Evolutionary conservation across 2,113 vertebrate genomes (phyloP).

Genomic region (Bujurquina vittata): DNA sequence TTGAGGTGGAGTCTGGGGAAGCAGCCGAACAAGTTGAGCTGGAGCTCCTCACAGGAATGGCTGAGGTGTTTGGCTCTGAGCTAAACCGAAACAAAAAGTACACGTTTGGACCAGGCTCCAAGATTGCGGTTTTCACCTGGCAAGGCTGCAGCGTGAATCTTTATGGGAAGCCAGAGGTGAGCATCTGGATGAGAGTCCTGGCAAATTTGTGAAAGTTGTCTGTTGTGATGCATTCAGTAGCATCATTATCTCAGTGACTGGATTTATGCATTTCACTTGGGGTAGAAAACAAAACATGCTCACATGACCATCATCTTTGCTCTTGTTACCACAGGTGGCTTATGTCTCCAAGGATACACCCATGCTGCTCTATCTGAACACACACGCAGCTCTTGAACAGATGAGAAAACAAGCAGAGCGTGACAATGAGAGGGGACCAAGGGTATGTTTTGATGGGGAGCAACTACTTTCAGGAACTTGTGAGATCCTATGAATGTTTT

Average conservation of each 20-base stretch:
- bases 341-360: slow-evolving; percentile 96
- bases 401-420: slow-evolving; percentile 95
- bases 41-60: slow-evolving; percentile 92
- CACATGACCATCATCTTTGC: neutral
- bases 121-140: slow-evolving; percentile 98
- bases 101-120: slow-evolving; percentile 91
- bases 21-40: slow-evolving; percentile 85
- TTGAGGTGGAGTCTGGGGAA: slow-evolving; percentile 92
- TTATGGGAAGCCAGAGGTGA: slow-evolving; percentile 90
- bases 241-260: neutral
- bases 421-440: slow-evolving; percentile 93
- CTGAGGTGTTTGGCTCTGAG: slow-evolving; percentile 95
- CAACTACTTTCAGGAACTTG: neutral
- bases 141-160: slow-evolving; percentile 93
- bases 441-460: slow-evolving; percentile 67
- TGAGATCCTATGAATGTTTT: neutral
- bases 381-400: slow-evolving; percentile 95
- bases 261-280: neutral
- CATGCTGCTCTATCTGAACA: slow-evolving; percentile 97
- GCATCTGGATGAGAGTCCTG: neutral
- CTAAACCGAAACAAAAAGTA: slow-evolving; percentile 97
- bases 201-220: neutral
- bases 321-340: slow-evolving; percentile 79
- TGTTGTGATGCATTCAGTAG: neutral
- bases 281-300: neutral